Conservation (phyloP, 2,888 invertebrate genomes). For the Amphipoea lucens region DNA sequence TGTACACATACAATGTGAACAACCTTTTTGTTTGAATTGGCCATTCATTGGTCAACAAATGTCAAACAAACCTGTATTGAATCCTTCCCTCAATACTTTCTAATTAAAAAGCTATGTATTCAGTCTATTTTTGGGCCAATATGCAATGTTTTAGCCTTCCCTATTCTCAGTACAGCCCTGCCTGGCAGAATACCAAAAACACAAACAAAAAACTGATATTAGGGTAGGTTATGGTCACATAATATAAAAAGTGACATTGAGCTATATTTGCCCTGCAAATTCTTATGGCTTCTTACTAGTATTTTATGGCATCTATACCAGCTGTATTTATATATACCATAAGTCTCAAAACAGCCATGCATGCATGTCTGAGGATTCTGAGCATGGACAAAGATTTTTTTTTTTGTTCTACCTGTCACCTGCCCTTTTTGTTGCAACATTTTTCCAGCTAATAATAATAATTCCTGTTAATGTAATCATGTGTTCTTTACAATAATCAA, state of each 20-base stretch:
- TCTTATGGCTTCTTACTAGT: slow-evolving; percentile 44
- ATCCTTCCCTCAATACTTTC: slow-evolving; percentile 40
- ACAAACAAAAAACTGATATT: slow-evolving; percentile 44
- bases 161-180: slow-evolving; percentile 49
- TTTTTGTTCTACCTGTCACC: background rate
- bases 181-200: slow-evolving; percentile 63
- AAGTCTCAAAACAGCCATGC: background rate
- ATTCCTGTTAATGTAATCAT: background rate
- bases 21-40: slow-evolving; percentile 23
- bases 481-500: slow-evolving; percentile 16
- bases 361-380: background rate
- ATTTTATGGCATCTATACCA: slow-evolving; percentile 33
- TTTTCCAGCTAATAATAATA: slow-evolving; percentile 10
- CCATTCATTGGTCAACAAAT: slow-evolving; percentile 35
- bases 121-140: slow-evolving; percentile 47
- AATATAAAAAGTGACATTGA: slow-evolving; percentile 41
- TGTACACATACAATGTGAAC: slow-evolving; percentile 25
- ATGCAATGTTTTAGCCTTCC: slow-evolving; percentile 52
- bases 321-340: background rate
- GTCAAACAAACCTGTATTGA: slow-evolving; percentile 34
- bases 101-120: slow-evolving; percentile 25
- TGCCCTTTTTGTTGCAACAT: slow-evolving; percentile 19
- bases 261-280: slow-evolving; percentile 26
- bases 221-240: slow-evolving; percentile 52
- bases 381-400: slow-evolving; percentile 25